These are phyloP conservation scores for Hypanus sabinus DNA, from an alignment of 2,113 vertebrate species.

Conservation along the genomic window DNA sequence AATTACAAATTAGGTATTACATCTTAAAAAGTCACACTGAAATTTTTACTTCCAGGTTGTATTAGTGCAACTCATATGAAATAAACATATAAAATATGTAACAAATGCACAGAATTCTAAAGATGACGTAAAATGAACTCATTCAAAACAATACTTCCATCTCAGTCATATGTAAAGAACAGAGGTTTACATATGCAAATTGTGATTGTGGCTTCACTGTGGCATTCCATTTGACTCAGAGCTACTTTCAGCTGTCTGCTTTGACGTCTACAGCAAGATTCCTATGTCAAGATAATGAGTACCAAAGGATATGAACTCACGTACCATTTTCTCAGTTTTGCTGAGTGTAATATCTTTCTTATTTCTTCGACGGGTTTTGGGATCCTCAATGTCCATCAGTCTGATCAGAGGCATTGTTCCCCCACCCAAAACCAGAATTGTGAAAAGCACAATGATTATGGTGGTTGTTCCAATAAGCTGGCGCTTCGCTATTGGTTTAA, in stretches of 20 bases:
- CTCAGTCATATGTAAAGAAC: background rate
- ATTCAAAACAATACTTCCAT: background rate
- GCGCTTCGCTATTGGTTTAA: slow-evolving; percentile 91
- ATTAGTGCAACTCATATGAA: background rate
- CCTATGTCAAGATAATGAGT: background rate
- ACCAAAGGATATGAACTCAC: background rate
- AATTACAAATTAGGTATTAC: background rate
- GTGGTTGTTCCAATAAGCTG: slow-evolving; percentile 95
- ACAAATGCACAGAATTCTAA: background rate
- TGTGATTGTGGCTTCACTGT: background rate
- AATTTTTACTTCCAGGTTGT: background rate
- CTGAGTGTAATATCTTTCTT: slow-evolving; percentile 91
- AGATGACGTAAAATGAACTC: background rate
- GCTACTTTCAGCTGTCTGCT: background rate
- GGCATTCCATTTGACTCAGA: background rate
- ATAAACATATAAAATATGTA: background rate
- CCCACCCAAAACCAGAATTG: slow-evolving; percentile 83
- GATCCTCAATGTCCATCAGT: slow-evolving; percentile 87
- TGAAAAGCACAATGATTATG: slow-evolving; percentile 92
- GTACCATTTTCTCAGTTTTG: slow-evolving; percentile 97
- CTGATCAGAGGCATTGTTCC: slow-evolving; percentile 95
- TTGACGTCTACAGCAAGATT: background rate
- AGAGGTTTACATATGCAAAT: background rate
- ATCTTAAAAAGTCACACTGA: background rate
- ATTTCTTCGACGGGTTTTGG: slow-evolving; percentile 70